Evolutionary conservation across 2,797 vertebrate genomes (phyloP).

Genomic region (Remorina albescens): DNA sequence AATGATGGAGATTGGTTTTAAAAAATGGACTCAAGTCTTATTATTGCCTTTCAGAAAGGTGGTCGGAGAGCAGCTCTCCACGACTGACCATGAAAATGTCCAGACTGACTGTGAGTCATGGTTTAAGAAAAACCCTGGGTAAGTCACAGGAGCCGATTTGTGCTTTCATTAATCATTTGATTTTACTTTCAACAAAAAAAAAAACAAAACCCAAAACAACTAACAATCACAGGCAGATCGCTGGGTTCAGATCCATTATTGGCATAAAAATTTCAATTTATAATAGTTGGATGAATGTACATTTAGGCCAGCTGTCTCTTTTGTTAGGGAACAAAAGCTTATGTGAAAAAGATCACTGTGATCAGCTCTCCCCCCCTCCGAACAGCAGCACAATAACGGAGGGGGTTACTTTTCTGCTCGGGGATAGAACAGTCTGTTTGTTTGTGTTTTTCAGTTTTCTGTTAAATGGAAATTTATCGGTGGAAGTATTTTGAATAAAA

Average conservation of each 20-base stretch:
- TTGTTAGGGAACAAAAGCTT: conserved; percentile 9
- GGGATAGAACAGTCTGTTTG: not conserved
- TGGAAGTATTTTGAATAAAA: conserved; percentile 58
- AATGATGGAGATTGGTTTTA: not conserved
- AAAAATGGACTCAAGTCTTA: not conserved
- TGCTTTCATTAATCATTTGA: not conserved
- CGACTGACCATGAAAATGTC: not conserved
- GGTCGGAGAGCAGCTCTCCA: not conserved
- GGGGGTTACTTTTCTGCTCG: not conserved
- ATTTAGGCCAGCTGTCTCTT: conserved; percentile 3
- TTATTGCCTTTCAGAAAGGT: conserved; percentile 39
- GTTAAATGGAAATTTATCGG: not conserved
- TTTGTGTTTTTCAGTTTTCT: conserved; percentile 19
- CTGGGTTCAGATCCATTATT: conserved; percentile 2
- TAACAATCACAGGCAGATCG: not conserved
- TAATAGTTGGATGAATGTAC: conserved; percentile 10
- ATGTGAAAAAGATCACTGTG: not conserved
- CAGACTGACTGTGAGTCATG: not conserved
- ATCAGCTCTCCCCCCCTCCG: not conserved
- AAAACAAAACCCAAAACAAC: no score
- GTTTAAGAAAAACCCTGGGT: conserved; percentile 14
- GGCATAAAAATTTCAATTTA: not conserved
- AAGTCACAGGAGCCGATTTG: not conserved
- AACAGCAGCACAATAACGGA: not conserved
- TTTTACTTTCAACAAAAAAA: not conserved